Conservation (phyloP, 2,797 vertebrate species). For the Dipus sagitta region DNA sequence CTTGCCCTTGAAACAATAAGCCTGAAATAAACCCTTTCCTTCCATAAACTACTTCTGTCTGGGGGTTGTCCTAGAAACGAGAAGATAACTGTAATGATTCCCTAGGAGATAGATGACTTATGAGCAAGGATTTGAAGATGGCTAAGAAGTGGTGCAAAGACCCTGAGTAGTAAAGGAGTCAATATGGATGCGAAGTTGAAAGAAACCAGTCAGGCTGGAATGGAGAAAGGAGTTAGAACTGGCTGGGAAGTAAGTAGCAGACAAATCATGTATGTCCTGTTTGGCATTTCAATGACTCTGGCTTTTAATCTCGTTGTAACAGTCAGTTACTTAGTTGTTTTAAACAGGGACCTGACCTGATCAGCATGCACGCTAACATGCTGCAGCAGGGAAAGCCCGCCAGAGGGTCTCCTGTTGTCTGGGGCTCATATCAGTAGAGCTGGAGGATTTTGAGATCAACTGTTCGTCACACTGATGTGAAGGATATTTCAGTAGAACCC, state of each 20-base stretch:
- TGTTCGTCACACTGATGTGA: not conserved
- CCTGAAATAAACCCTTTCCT: too few relatives aligned
- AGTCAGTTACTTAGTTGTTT: not conserved
- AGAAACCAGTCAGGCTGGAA: not conserved
- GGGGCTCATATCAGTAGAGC: not conserved
- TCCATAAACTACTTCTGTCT: too few relatives aligned
- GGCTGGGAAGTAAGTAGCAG: not conserved
- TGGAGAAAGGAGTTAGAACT: not conserved
- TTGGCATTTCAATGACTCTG: conserved; percentile 27
- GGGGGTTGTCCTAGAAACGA: too few relatives aligned
- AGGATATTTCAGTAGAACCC: not conserved
- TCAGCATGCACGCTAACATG: not conserved
- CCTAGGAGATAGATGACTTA: not conserved
- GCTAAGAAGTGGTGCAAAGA: not conserved
- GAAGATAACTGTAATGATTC: not conserved
- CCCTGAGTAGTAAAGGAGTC: not conserved
- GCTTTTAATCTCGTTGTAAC: conserved; percentile 4
- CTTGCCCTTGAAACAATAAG: too few relatives aligned
- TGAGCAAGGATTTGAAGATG: not conserved
- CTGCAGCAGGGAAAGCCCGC: not conserved
- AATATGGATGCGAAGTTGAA: not conserved
- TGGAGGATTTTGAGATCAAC: not conserved
- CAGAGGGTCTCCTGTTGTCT: not conserved
- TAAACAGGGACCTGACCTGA: conserved; percentile 12
- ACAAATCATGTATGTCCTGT: not conserved